These are phyloP conservation scores for Pinna nobilis DNA, from an alignment of 1,140 invertebrate species.

Conservation along the genomic window DNA sequence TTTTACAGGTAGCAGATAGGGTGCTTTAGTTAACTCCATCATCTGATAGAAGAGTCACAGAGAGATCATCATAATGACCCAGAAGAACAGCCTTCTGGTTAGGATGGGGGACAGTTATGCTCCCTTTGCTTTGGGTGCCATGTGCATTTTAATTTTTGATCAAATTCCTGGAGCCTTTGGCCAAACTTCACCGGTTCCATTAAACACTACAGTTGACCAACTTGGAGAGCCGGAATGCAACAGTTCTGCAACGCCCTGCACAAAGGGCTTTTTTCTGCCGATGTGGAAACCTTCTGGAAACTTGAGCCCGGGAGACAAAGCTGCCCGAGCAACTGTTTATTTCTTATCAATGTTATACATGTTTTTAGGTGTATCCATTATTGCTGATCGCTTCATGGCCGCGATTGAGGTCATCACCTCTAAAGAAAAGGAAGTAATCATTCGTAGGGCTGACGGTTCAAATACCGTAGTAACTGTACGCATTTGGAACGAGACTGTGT, in stretches of 20 bases:
- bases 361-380: constrained; percentile 99
- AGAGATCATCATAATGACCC: not conserved
- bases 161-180: not conserved
- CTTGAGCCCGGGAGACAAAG: constrained; percentile 80
- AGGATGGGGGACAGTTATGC: too few relatives aligned
- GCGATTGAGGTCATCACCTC: constrained; percentile 99
- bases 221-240: constrained; percentile 36
- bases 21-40: not conserved
- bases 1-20: too few relatives aligned
- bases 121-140: constrained; percentile 3
- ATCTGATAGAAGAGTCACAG: not conserved
- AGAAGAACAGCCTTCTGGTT: too few relatives aligned
- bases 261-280: constrained; percentile 69
- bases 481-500: constrained; percentile 96
- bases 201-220: constrained; percentile 8
- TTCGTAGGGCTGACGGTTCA: constrained; percentile 86
- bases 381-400: constrained; percentile 99
- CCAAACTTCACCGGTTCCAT: constrained; percentile 5
- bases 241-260: constrained; percentile 54
- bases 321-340: constrained; percentile 91
- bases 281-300: constrained; percentile 82
- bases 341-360: constrained; percentile 92
- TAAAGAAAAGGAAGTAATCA: constrained; percentile 92
- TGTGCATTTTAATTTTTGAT: not conserved
- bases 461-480: constrained; percentile 87